Percentiles rank a stretch among this genome's conserved stretches.
Evolutionary conservation across 2,888 invertebrate genomes (phyloP).

Genomic region (Mantis religiosa): DNA sequence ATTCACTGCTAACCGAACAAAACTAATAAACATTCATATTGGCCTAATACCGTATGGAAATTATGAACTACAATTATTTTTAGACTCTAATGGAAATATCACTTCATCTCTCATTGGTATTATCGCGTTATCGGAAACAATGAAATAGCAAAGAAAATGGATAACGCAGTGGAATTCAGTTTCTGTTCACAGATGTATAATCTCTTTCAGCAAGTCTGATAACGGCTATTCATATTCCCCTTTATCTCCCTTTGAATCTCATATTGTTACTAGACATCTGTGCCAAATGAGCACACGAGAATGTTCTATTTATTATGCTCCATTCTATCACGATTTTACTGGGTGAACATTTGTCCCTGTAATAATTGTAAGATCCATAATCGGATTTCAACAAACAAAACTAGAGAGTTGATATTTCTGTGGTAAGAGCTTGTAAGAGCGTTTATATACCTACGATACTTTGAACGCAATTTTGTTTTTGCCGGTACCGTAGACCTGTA

Average conservation of each 20-base stretch:
- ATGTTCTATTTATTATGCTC: not conserved
- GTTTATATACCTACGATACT: too few species aligned
- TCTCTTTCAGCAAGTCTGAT: not conserved
- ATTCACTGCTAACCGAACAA: not conserved
- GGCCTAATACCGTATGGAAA: not conserved
- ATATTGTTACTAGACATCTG: not conserved
- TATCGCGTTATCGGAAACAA: not conserved
- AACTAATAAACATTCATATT: not conserved
- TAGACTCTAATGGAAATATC: not conserved
- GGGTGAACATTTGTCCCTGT: too few species aligned
- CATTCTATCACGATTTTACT: not conserved
- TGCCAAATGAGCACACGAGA: not conserved
- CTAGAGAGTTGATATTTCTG: too few species aligned
- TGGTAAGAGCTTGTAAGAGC: too few species aligned
- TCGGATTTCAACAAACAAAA: too few species aligned
- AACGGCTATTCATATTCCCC: not conserved
- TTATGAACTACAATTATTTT: not conserved
- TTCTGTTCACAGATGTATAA: not conserved
- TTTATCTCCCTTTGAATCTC: not conserved
- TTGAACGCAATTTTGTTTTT: too few species aligned
- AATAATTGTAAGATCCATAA: too few species aligned
- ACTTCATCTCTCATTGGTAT: not conserved
- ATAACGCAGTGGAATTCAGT: not conserved
- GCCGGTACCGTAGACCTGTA: too few species aligned
- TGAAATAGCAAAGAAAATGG: not conserved